phyloP scores from a whole-genome alignment of 2,888 invertebrate species.

The Machimus rusticus region DNA sequence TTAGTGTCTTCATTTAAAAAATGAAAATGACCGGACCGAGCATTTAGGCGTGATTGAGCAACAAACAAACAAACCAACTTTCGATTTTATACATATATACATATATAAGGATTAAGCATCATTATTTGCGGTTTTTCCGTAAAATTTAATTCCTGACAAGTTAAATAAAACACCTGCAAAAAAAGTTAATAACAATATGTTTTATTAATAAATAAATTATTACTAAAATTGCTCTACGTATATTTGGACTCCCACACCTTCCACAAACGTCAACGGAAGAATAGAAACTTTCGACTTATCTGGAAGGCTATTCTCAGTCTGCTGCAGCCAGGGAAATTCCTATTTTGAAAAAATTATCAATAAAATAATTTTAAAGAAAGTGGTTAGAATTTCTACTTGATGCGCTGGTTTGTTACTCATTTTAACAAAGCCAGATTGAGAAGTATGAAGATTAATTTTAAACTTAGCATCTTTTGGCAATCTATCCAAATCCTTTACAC shows the following conservation, averaged over 20 bases:
- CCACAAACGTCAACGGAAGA: constrained; percentile 54
- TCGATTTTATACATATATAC: no score
- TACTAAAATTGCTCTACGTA: constrained; percentile 52
- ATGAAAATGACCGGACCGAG: no score
- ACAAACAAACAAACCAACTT: no score
- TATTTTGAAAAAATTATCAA: constrained; percentile 42
- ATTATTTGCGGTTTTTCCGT: neutral
- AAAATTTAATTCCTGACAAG: neutral
- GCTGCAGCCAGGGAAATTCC: constrained; percentile 59
- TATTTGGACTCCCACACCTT: constrained; percentile 54
- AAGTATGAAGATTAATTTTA: constrained; percentile 57
- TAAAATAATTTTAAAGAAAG: neutral
- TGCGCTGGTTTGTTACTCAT: constrained; percentile 54
- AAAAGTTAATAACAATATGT: neutral
- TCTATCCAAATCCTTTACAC: constrained; percentile 54
- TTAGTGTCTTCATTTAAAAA: no score
- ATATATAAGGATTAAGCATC: no score
- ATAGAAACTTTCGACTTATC: constrained; percentile 49
- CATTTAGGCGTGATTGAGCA: no score
- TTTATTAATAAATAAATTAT: neutral
- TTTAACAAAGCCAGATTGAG: constrained; percentile 55
- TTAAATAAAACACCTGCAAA: neutral
- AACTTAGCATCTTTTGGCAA: constrained; percentile 54
- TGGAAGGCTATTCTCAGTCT: constrained; percentile 37
- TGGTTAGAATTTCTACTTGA: constrained; percentile 51